phyloP scores from a whole-genome alignment of 64 coral and sea anemone species.

The Porites lutea region DNA sequence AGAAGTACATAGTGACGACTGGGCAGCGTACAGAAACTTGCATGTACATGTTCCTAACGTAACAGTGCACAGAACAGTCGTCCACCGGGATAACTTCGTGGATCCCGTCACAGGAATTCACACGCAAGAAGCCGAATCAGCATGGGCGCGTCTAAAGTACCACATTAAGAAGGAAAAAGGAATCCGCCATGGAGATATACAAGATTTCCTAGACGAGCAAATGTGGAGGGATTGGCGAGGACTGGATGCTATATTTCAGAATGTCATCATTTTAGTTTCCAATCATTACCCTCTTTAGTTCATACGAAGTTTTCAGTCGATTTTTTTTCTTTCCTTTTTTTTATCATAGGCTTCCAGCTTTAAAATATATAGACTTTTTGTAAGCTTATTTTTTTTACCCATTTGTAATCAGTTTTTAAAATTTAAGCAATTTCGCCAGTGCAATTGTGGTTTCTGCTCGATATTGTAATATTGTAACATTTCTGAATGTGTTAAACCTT shows the following conservation, averaged over 20 bases:
- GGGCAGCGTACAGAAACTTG: slow-evolving; percentile 31
- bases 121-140: slow-evolving; percentile 36
- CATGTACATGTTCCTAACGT: slow-evolving; percentile 2
- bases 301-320: too few species aligned
- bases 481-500: not conserved
- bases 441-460: not conserved
- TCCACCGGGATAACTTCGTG: not conserved
- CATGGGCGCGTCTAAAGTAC: slow-evolving; percentile 18
- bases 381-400: not conserved
- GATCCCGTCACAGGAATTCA: slow-evolving; percentile 32
- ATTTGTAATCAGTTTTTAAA: not conserved
- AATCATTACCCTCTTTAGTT: not conserved
- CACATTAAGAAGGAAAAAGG: slow-evolving; percentile 12
- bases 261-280: not conserved
- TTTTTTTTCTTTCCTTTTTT: too few species aligned
- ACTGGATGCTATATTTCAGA: not conserved
- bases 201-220: slow-evolving; percentile 32
- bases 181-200: not conserved
- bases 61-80: not conserved
- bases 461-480: slow-evolving; percentile 14
- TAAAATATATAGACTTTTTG: not conserved
- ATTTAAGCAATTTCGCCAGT: not conserved
- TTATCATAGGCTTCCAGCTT: too few species aligned
- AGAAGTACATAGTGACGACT: slow-evolving; percentile 28
- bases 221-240: slow-evolving; percentile 44